Evolutionary conservation across 1,140 invertebrate species (phyloP).

Genomic region (Stegodyphus mimosarum): DNA sequence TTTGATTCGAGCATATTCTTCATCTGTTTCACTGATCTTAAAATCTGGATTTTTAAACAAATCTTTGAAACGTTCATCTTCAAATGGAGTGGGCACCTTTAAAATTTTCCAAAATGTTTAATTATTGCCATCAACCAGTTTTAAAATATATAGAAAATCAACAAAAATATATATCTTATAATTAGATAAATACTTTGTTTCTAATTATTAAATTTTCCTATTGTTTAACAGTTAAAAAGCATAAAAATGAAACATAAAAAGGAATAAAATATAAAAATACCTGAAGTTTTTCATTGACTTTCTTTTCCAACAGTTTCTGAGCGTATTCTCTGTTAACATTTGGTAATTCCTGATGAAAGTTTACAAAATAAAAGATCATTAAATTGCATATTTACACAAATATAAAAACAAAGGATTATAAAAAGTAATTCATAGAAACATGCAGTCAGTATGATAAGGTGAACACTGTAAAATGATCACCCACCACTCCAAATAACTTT

Average conservation of each 20-base stretch:
- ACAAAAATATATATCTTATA: background rate
- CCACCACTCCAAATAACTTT: background rate
- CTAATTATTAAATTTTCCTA: background rate
- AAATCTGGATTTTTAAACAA: constrained; percentile 95
- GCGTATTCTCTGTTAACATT: constrained; percentile 78
- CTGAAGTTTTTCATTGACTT: constrained; percentile 71
- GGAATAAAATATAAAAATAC: constrained; percentile 7
- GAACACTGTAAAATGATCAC: background rate
- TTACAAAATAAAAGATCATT: background rate
- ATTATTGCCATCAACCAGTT: background rate
- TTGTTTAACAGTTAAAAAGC: background rate
- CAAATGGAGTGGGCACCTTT: constrained; percentile 10
- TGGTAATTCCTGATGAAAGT: constrained; percentile 62
- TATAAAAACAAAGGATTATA: background rate
- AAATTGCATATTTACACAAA: background rate
- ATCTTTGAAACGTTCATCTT: constrained; percentile 82
- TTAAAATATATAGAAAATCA: constrained; percentile 1
- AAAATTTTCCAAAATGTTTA: background rate
- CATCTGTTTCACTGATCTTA: constrained; percentile 87
- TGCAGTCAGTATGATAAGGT: background rate
- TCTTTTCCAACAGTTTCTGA: constrained; percentile 80
- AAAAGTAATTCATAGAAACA: background rate
- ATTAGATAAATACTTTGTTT: background rate
- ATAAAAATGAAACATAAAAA: background rate
- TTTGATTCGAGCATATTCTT: constrained; percentile 80